These are phyloP conservation scores for Stichodactyla mertensii DNA, from an alignment of 64 coral and sea anemone species.

Conservation along the genomic window DNA sequence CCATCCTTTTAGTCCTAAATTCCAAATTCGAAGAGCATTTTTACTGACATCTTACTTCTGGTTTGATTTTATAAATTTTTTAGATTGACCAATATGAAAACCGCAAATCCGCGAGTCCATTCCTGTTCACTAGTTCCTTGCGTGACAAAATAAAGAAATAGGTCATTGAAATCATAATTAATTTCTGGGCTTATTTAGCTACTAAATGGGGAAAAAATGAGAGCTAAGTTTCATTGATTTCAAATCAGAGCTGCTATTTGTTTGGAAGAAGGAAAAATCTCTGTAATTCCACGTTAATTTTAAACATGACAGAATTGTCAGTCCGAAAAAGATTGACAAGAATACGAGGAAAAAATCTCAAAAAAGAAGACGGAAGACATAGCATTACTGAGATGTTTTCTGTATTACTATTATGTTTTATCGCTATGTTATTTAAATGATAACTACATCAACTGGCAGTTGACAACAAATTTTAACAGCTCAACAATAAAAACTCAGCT, in stretches of 20 bases:
- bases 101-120: not conserved
- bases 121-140: not conserved
- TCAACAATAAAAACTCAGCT: not conserved
- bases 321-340: not conserved
- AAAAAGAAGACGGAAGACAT: not conserved
- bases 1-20: not conserved
- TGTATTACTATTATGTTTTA: not conserved
- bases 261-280: not conserved
- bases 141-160: conserved; percentile 7
- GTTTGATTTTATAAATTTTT: not conserved
- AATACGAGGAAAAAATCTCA: not conserved
- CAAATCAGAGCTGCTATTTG: not conserved
- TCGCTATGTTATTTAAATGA: not conserved
- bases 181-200: conserved; percentile 12
- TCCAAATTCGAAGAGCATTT: not conserved
- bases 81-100: not conserved
- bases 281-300: not conserved
- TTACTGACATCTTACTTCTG: not conserved
- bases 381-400: not conserved
- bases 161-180: not conserved
- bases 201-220: not conserved
- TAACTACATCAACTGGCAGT: not conserved
- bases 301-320: not conserved
- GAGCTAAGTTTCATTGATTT: not conserved
- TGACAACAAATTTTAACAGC: conserved; percentile 1